phyloP scores from a whole-genome alignment of 2,797 vertebrate species.

The Psittacula derbiana region DNA sequence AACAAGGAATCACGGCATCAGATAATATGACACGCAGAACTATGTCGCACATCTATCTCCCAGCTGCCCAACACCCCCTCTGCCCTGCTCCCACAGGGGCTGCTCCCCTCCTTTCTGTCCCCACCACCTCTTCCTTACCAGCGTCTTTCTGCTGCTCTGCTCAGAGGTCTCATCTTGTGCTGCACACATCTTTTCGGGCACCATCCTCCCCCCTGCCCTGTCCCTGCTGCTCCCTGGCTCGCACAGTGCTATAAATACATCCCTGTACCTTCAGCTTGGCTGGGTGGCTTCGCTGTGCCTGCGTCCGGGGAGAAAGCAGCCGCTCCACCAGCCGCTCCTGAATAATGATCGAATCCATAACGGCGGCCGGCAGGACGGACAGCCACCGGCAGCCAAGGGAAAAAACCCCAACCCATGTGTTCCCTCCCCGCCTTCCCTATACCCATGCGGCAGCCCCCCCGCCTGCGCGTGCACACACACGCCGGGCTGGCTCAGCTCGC shows the following conservation, averaged over 20 bases:
- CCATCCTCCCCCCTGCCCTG: slow-evolving; percentile 25
- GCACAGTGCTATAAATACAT: slow-evolving; percentile 42
- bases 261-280: slow-evolving; percentile 88
- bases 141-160: not conserved
- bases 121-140: slow-evolving; percentile 14
- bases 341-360: slow-evolving; percentile 94
- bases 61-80: not conserved
- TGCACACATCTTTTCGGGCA: slow-evolving; percentile 22
- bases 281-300: slow-evolving; percentile 80
- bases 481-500: slow-evolving; percentile 42
- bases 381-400: slow-evolving; percentile 28
- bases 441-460: slow-evolving; percentile 60
- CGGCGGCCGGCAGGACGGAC: slow-evolving; percentile 15
- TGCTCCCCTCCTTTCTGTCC: not conserved
- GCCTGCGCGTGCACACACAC: slow-evolving; percentile 51
- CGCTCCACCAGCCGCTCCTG: slow-evolving; percentile 94
- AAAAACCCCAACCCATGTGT: slow-evolving; percentile 44
- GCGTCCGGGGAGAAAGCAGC: slow-evolving; percentile 89
- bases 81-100: not conserved
- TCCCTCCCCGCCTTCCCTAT: slow-evolving; percentile 52
- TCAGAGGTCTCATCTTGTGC: not conserved
- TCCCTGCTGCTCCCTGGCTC: slow-evolving; percentile 1
- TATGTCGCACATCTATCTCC: not conserved
- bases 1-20: not conserved
- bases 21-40: not conserved